A percentile compares a stretch with the other conserved stretches of the same genome.
These are phyloP conservation scores for Numida meleagris DNA, from an alignment of 2,113 vertebrate species.

Conservation along the genomic window DNA sequence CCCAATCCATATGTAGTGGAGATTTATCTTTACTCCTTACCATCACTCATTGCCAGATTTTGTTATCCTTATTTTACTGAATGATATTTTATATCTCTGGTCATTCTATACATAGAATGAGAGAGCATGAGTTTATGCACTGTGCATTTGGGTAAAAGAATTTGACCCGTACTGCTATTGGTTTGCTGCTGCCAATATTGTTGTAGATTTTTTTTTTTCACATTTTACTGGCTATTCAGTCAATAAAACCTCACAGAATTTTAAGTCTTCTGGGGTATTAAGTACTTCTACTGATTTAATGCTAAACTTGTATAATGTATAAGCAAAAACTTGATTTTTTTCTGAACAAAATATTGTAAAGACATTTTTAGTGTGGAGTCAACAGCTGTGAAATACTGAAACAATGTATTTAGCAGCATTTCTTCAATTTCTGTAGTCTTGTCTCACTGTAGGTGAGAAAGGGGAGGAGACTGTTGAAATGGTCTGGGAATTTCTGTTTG, in stretches of 20 bases:
- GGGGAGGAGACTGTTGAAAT: background rate
- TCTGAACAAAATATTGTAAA: background rate
- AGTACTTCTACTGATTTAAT: background rate
- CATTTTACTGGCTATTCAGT: background rate
- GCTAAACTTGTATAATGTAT: background rate
- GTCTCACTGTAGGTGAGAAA: background rate
- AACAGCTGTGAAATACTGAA: background rate
- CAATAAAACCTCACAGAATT: background rate
- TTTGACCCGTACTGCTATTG: background rate
- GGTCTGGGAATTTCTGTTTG: background rate
- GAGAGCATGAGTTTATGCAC: background rate
- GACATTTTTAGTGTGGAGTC: background rate
- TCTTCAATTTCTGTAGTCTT: background rate
- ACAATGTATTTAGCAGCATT: background rate
- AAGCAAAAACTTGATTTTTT: background rate
- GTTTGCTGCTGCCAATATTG: background rate
- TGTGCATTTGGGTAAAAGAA: background rate
- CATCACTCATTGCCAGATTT: background rate
- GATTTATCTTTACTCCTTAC: background rate
- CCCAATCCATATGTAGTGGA: background rate
- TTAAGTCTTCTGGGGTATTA: background rate
- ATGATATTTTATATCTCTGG: background rate
- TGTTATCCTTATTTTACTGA: constrained; percentile 1
- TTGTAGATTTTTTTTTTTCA: background rate
- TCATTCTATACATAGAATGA: background rate